These are phyloP conservation scores for Perca fluviatilis DNA, from an alignment of 2,113 vertebrate genomes.

Conservation along the genomic window DNA sequence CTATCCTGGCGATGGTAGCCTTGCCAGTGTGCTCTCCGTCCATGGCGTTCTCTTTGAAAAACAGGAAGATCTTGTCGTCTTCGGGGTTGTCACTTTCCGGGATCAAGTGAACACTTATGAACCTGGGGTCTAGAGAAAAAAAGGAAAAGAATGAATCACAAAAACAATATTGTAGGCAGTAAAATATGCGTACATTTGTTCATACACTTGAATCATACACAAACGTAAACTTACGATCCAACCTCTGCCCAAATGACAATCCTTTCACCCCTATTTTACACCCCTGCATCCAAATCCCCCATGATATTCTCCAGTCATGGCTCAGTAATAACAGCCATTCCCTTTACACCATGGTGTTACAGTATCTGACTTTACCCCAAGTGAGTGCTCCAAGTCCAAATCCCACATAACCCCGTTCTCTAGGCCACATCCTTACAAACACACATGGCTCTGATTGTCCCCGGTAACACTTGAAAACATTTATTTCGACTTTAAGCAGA, in stretches of 20 bases:
- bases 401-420: slow-evolving; percentile 68
- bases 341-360: slow-evolving; percentile 64
- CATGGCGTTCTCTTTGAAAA: slow-evolving; percentile 98
- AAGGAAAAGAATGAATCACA: not conserved
- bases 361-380: slow-evolving; percentile 64
- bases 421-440: slow-evolving; percentile 69
- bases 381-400: slow-evolving; percentile 60
- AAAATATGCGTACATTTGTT: not conserved
- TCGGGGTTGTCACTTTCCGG: slow-evolving; percentile 98
- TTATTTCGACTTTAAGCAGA: slow-evolving; percentile 44
- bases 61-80: slow-evolving; percentile 98
- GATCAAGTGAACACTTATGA: slow-evolving; percentile 92
- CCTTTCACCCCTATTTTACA: slow-evolving; percentile 62
- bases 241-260: slow-evolving; percentile 43
- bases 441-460: slow-evolving; percentile 73
- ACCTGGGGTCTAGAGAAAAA: slow-evolving; percentile 90
- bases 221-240: slow-evolving; percentile 58
- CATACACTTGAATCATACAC: slow-evolving; percentile 61
- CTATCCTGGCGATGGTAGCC: slow-evolving; percentile 96
- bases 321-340: slow-evolving; percentile 58
- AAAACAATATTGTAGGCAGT: not conserved
- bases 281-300: slow-evolving; percentile 60
- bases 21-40: slow-evolving; percentile 96
- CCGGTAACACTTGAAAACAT: slow-evolving; percentile 61
- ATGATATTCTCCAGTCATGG: slow-evolving; percentile 61